Conservation (phyloP, 2,113 vertebrate genomes). For the Gopherus evgoodei region DNA sequence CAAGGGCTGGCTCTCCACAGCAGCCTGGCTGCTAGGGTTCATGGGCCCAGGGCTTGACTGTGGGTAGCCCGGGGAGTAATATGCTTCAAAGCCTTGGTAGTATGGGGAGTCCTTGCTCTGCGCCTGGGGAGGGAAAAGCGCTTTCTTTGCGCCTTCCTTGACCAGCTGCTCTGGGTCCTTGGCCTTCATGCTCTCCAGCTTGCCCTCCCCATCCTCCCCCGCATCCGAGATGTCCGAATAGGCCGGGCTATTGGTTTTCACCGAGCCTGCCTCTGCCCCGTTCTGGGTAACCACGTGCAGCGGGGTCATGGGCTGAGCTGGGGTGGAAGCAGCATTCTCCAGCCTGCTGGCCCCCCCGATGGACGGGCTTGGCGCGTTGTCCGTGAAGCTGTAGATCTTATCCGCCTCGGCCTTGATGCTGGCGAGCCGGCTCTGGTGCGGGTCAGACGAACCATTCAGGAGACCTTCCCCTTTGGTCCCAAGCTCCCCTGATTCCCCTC, state of each 20-base stretch:
- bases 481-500: slow-evolving; percentile 86
- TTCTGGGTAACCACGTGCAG: slow-evolving; percentile 93
- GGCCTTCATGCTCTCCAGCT: slow-evolving; percentile 87
- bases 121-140: slow-evolving; percentile 90
- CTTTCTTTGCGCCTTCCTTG: slow-evolving; percentile 95
- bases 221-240: slow-evolving; percentile 99
- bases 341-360: slow-evolving; percentile 91
- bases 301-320: slow-evolving; percentile 90
- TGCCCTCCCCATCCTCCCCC: slow-evolving; percentile 96
- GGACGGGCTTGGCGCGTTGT: slow-evolving; percentile 97
- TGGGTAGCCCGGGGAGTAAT: slow-evolving; percentile 94
- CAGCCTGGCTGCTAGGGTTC: slow-evolving; percentile 78
- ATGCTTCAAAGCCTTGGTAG: slow-evolving; percentile 92
- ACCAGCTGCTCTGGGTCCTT: slow-evolving; percentile 90
- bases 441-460: slow-evolving; percentile 93
- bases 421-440: slow-evolving; percentile 95
- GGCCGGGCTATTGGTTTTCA: slow-evolving; percentile 96
- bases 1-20: slow-evolving; percentile 81
- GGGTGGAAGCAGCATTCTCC: slow-evolving; percentile 83
- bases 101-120: slow-evolving; percentile 94
- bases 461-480: slow-evolving; percentile 89
- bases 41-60: slow-evolving; percentile 91
- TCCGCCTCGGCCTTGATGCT: slow-evolving; percentile 98
- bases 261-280: slow-evolving; percentile 93
- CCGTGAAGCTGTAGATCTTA: slow-evolving; percentile 98